Evolutionary conservation across 2,888 invertebrate genomes (phyloP), one percentile per base, ranked within the genome.

Genomic region (Tenodera sinensis): DNA sequence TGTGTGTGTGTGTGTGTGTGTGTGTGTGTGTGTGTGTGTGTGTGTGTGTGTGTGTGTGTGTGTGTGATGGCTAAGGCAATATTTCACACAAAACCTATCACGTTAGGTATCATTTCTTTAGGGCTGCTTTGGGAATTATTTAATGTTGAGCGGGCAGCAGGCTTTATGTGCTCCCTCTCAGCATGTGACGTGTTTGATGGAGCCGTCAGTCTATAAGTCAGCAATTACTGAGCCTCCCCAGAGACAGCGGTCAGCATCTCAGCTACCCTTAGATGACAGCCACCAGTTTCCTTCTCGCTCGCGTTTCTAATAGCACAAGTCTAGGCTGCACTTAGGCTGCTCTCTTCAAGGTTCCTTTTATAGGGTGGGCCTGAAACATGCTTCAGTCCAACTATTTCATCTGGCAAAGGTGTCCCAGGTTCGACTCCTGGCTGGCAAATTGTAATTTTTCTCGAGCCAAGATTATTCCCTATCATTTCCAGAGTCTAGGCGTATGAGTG

Each of bases 121-220:
- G 88, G 88, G 83, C 25, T 30, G 47, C 88, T 89, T 83, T 47
- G 90, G 89, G 90, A 90, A 28, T 83, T 83, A 28, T 82, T 82
- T 89, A 85, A 89, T 89, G 88, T 54, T 28, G 20, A n/a, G 6
- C 27, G 84, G 15, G 25, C 85, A 54, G n/a, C 34, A 25, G 81
- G 25, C 82, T 82, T 82, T 87, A 30, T 71, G 27, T 87, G 81
- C 71, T 25, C 83, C 30, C 83, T 83, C 83, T 83, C 27, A 83
- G 20, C 42, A 83, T 28, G 34, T 54, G n/a, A 47, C 28, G 42
- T 81, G 89, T 84, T 89, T 89, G 88, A 88, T 89, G 88, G 90
- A 88, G 85, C 87, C 30, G 89, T 84, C 88, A 84, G 90, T 34
- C 88, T 87, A 88, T 88, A 90, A 90, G 90, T 90, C 88, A 88